phyloP scores from a whole-genome alignment of 2,888 invertebrate species.

The Cerastis rubricosa region DNA sequence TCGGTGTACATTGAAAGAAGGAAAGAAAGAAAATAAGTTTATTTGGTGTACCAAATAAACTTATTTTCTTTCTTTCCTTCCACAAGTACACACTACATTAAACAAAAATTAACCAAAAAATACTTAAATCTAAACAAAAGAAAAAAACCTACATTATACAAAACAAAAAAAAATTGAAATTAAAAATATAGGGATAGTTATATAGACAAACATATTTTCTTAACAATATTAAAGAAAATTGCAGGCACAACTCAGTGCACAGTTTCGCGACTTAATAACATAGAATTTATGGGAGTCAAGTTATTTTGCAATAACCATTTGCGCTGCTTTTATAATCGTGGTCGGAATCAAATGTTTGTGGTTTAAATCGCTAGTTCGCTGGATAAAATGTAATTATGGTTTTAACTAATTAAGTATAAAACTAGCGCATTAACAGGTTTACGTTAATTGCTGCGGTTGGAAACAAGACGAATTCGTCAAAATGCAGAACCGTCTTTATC shows the following conservation, averaged over 20 bases:
- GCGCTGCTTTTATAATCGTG: constrained; percentile 32
- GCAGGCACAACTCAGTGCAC: not conserved
- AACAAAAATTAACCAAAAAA: too few relatives aligned
- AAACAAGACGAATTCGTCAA: not conserved
- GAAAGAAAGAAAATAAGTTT: too few relatives aligned
- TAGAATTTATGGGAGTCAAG: constrained; percentile 35
- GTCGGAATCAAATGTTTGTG: not conserved
- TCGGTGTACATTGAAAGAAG: too few relatives aligned
- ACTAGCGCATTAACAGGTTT: not conserved
- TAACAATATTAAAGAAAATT: constrained; percentile 30
- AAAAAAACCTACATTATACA: too few relatives aligned
- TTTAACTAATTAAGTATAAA: constrained; percentile 4
- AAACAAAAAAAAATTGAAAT: too few relatives aligned
- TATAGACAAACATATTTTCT: constrained; percentile 19
- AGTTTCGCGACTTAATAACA: constrained; percentile 50
- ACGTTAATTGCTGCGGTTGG: not conserved
- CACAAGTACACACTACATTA: too few relatives aligned
- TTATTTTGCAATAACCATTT: constrained; percentile 45
- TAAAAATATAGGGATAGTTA: too few relatives aligned
- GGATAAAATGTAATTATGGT: constrained; percentile 2
- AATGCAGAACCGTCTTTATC: not conserved
- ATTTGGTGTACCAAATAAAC: too few relatives aligned
- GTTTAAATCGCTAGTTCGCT: not conserved
- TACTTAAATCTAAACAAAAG: too few relatives aligned
- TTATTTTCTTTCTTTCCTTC: too few relatives aligned